Evolutionary conservation across 2,113 vertebrate species (phyloP), one percentile per base, ranked within the genome.

Genomic region (Cromileptes altivelis): DNA sequence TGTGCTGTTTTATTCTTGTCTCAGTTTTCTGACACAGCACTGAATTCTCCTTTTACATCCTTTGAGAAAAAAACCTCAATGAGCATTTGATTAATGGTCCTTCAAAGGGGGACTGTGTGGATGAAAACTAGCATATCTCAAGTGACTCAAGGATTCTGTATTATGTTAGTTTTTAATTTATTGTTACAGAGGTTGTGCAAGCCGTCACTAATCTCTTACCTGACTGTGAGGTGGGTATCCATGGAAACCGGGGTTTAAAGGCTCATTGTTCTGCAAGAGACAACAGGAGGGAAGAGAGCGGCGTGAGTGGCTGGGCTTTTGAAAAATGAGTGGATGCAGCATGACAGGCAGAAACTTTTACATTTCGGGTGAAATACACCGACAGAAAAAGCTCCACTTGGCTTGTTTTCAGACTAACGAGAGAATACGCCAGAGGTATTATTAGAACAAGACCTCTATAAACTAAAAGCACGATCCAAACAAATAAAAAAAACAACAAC

Each of bases 241-340:
- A 94, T 94, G 95, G 93, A 93, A 94, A 94, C 93, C 95, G 1
- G 94, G 94, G 85, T 94, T 94, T 92, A 95, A 92, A 82, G 95
- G 94, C 88, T 95, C 95, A 81, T 95, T 94, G 94, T 95, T 95
- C 95, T 95, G 93, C 78, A 94, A 92, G 88, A 93, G 87, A 92
- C 80, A 91, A 91, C 68, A 86, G 75, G 84, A 89, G 76, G 77
- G 82, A 75, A 75, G 84, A 92, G 84, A 88, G 75, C 15, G 2
- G 55, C 19, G 78, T 86, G 25, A 92, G 82, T 84, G 74, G 71
- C 56, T 64, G 50, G 55, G 87, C 72, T 82, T 84, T 85, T 73
- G 65, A 69, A 67, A 78, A 81, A 62, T 23, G 60, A 91, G 61
- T 37, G 76, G 45, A 77, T 75, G 85, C 71, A 33, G 30, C 30